Conservation (phyloP, 2,113 vertebrate species). For the Acrocephalus kingi region DNA sequence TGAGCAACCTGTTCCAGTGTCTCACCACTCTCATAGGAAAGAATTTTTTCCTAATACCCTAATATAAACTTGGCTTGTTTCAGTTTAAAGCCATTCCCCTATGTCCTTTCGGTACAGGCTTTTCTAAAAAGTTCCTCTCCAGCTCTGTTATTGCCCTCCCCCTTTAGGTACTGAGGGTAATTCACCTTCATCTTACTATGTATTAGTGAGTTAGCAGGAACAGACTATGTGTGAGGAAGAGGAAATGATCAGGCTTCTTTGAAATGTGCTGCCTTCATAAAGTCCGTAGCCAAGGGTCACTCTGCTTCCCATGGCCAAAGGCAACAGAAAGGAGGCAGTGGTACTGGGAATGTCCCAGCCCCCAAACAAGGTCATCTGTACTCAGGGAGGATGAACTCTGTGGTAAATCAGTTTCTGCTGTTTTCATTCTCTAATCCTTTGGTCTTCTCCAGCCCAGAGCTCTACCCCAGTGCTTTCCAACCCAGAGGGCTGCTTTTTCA, state of each 20-base stretch:
- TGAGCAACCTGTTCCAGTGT: neutral
- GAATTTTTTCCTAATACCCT: neutral
- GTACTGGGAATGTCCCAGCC: neutral
- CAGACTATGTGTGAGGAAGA: neutral
- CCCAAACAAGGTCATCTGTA: neutral
- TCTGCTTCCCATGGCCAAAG: neutral
- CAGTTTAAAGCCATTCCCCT: neutral
- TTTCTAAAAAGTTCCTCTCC: neutral
- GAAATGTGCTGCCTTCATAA: neutral
- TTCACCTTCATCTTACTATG: neutral
- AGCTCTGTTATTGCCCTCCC: neutral
- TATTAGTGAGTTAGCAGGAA: neutral
- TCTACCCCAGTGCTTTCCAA: neutral
- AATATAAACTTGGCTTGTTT: neutral
- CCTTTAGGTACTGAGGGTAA: neutral
- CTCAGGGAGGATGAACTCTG: neutral
- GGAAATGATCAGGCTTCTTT: neutral
- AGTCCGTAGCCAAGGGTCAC: neutral
- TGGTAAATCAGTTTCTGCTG: neutral
- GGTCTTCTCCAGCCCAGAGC: neutral
- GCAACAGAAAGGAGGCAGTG: rapidly evolving
- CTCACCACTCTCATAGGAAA: neutral
- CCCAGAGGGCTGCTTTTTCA: neutral
- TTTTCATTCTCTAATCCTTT: neutral
- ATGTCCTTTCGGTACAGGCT: neutral